A percentile compares a stretch with the other conserved stretches of the same genome.
These are phyloP conservation scores for Mya arenaria DNA, from an alignment of 1,140 invertebrate species.

Conservation along the genomic window DNA sequence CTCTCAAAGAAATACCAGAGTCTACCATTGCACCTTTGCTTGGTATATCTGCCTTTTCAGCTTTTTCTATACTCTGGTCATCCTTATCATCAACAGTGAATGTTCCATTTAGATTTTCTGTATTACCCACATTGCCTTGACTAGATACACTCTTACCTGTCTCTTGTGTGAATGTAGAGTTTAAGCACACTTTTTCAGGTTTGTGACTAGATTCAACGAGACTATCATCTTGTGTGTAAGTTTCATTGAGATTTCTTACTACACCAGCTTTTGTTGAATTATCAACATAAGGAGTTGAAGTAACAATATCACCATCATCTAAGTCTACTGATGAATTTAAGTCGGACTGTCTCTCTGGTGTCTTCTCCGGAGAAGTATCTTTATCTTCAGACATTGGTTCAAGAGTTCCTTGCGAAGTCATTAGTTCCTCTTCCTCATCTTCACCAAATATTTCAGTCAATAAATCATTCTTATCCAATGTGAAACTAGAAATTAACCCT, in stretches of 20 bases:
- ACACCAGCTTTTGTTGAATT: background rate
- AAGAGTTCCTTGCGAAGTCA: conserved; percentile 31
- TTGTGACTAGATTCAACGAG: background rate
- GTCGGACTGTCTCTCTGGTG: conserved; percentile 8
- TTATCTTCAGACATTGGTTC: conserved; percentile 44
- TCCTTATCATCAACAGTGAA: conserved; percentile 29
- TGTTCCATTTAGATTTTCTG: conserved; percentile 11
- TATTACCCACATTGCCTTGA: background rate
- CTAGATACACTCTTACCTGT: background rate
- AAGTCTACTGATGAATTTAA: conserved; percentile 47
- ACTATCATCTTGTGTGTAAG: conserved; percentile 35
- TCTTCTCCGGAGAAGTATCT: conserved; percentile 30
- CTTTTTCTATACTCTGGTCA: background rate
- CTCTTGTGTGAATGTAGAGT: conserved; percentile 29
- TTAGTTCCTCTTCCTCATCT: conserved; percentile 42
- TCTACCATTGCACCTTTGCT: conserved; percentile 22
- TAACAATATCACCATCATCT: conserved; percentile 29
- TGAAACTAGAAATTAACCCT: conserved; percentile 45
- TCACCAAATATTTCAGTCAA: conserved; percentile 38
- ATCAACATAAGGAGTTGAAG: conserved; percentile 29
- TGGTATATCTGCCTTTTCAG: conserved; percentile 4
- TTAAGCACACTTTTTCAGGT: conserved; percentile 19
- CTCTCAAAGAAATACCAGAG: conserved; percentile 34
- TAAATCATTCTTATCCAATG: conserved; percentile 42
- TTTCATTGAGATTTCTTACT: conserved; percentile 33